Evolutionary conservation across 2,888 invertebrate species (phyloP).

Genomic region (Erannis defoliaria): DNA sequence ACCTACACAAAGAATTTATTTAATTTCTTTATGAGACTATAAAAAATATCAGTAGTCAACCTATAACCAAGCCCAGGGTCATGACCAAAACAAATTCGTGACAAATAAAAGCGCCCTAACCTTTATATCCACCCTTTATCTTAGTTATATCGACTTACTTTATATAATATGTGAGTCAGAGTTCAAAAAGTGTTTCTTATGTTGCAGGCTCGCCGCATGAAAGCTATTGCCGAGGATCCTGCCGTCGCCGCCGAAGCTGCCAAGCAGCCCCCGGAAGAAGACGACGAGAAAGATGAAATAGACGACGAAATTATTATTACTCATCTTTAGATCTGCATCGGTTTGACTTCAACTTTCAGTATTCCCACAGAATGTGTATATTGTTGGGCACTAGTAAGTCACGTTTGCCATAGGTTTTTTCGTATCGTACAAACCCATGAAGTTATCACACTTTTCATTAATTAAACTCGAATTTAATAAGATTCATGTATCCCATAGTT

Average conservation of each 20-base stretch:
- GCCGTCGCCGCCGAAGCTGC: slow-evolving; percentile 88
- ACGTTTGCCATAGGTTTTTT: slow-evolving; percentile 48
- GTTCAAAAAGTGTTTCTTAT: slow-evolving; percentile 5
- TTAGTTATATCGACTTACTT: neutral
- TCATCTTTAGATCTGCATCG: slow-evolving; percentile 87
- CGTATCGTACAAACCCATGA: slow-evolving; percentile 51
- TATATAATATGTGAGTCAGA: neutral
- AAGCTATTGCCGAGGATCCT: slow-evolving; percentile 90
- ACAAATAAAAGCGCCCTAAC: too few relatives aligned
- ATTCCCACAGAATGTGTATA: slow-evolving; percentile 17
- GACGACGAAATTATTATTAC: slow-evolving; percentile 96
- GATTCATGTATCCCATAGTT: slow-evolving; percentile 69
- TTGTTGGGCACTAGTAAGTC: slow-evolving; percentile 10
- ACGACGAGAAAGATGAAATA: slow-evolving; percentile 95
- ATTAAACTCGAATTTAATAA: slow-evolving; percentile 67
- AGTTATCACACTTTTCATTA: slow-evolving; percentile 40
- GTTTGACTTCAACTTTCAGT: slow-evolving; percentile 10
- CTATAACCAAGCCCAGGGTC: too few relatives aligned
- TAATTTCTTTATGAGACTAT: too few relatives aligned
- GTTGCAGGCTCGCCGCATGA: slow-evolving; percentile 88
- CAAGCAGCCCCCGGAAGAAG: slow-evolving; percentile 91
- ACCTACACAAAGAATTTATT: too few relatives aligned
- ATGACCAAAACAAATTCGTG: too few relatives aligned
- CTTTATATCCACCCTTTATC: too few relatives aligned
- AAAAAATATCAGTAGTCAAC: too few relatives aligned